Percentiles rank a stretch among this genome's conserved stretches.
phyloP scores from a whole-genome alignment of 2,113 vertebrate species.

The Pipra filicauda region DNA sequence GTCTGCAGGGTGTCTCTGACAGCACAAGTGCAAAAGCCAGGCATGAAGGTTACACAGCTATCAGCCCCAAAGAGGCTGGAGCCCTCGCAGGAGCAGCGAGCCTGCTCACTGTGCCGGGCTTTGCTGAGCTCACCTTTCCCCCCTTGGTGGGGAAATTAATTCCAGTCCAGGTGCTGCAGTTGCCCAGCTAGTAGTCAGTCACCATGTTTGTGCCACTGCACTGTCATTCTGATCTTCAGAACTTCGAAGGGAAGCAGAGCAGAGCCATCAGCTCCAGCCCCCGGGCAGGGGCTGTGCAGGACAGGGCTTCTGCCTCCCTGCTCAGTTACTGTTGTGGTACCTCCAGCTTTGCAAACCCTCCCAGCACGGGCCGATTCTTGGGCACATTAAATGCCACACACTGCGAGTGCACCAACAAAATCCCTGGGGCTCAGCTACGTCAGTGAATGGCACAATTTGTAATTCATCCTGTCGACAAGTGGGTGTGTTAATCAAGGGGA shows the following conservation, averaged over 20 bases:
- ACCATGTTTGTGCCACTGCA: rapidly evolving
- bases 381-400: background rate
- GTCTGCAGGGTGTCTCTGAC: background rate
- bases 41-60: rapidly evolving
- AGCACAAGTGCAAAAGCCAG: background rate
- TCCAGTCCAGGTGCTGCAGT: background rate
- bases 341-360: background rate
- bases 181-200: background rate
- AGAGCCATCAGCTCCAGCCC: background rate
- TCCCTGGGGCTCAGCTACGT: background rate
- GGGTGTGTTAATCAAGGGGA: constrained; percentile 46
- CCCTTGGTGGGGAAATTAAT: rapidly evolving
- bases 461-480: constrained; percentile 39
- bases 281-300: rapidly evolving
- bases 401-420: rapidly evolving
- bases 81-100: background rate
- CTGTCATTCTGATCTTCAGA: background rate
- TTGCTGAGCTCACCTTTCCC: no score
- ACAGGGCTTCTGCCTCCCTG: background rate
- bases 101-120: rapidly evolving
- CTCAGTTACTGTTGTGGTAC: background rate
- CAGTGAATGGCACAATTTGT: constrained; percentile 8
- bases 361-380: rapidly evolving
- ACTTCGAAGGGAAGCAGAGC: rapidly evolving
- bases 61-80: background rate